Evolutionary conservation across 2,888 invertebrate genomes (phyloP).

Genomic region (Epinotia ramella): DNA sequence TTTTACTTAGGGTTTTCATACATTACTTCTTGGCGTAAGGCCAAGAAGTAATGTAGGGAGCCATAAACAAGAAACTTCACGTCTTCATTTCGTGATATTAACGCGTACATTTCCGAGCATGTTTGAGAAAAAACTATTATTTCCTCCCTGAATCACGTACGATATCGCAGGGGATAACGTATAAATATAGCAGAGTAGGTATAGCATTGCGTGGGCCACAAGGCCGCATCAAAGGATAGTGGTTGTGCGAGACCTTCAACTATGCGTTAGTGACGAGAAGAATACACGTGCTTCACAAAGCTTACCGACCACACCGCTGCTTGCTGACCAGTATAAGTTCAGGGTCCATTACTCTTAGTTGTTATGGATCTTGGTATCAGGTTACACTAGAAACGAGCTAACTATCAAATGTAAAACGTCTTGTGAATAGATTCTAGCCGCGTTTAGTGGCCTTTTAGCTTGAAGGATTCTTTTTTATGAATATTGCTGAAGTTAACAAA

Average conservation of each 20-base stretch:
- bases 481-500: background rate
- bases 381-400: background rate
- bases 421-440: background rate
- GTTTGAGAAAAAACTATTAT: constrained; percentile 27
- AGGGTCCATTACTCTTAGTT: background rate
- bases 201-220: constrained; percentile 29
- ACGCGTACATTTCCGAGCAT: too few species aligned
- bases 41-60: too few species aligned
- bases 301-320: background rate
- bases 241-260: constrained; percentile 7
- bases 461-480: background rate
- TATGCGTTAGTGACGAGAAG: constrained; percentile 22
- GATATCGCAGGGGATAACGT: constrained; percentile 14
- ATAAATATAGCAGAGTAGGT: constrained; percentile 21
- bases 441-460: constrained; percentile 26
- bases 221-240: constrained; percentile 24
- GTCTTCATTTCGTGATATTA: too few species aligned
- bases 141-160: constrained; percentile 31
- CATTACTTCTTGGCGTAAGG: too few species aligned
- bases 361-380: background rate
- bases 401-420: background rate
- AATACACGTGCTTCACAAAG: constrained; percentile 9
- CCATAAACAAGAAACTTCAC: too few species aligned
- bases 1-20: too few species aligned
- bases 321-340: background rate